Evolutionary conservation across 2,113 vertebrate genomes (phyloP).

Genomic region (Heterotilapia buettikoferi): DNA sequence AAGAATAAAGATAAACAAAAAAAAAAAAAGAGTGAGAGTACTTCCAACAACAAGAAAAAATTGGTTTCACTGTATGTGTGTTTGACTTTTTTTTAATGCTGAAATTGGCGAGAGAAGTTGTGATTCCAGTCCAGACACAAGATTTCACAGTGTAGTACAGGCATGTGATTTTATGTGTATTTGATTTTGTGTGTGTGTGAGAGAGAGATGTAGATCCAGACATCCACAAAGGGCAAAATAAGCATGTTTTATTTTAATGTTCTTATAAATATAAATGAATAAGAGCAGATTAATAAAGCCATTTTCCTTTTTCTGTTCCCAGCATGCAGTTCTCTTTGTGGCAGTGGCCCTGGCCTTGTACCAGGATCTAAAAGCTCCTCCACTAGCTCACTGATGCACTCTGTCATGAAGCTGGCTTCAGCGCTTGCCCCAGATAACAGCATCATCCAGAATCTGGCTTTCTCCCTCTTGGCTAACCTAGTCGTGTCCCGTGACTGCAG

Average conservation of each 20-base stretch:
- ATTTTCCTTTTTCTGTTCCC: conserved; percentile 23
- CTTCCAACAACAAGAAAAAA: not conserved
- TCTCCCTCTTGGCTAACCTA: conserved; percentile 86
- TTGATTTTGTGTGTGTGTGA: not conserved
- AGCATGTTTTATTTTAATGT: not conserved
- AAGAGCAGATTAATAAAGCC: not conserved
- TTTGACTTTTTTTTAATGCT: not conserved
- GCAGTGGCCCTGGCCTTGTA: conserved; percentile 49
- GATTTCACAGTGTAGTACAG: not conserved
- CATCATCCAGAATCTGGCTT: conserved; percentile 76
- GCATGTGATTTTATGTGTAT: not conserved
- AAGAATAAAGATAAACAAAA: conserved; percentile 28
- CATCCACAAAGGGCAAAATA: not conserved
- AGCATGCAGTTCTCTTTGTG: conserved; percentile 87
- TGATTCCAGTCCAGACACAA: not conserved
- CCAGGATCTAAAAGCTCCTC: conserved; percentile 58
- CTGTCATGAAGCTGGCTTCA: conserved; percentile 82
- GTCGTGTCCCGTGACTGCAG: conserved; percentile 86
- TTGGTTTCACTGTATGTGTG: not conserved
- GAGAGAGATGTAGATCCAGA: not conserved
- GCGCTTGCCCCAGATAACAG: conserved; percentile 73
- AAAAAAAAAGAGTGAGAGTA: not conserved
- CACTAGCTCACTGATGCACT: conserved; percentile 80
- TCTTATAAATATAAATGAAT: not conserved
- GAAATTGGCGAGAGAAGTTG: not conserved